Conservation (phyloP, 2,888 invertebrate species). For the Helleia helle region DNA sequence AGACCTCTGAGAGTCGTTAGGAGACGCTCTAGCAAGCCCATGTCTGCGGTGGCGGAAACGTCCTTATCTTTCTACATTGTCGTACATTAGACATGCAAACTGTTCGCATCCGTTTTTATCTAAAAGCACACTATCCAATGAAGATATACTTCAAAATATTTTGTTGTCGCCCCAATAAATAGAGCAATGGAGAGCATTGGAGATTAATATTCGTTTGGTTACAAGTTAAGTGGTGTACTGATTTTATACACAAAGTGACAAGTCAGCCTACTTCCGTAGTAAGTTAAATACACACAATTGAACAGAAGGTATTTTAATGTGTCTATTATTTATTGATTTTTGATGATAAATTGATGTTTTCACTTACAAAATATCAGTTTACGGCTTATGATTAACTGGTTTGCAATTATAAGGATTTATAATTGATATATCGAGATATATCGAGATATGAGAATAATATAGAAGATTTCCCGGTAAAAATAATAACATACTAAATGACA, state of each 20-base stretch:
- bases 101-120: neutral
- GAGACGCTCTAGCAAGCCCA: conserved; percentile 10
- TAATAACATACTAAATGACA: no score
- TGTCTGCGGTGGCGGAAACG: conserved; percentile 12
- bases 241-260: neutral
- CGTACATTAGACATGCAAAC: conserved; percentile 14
- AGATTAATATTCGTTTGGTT: no score
- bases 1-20: neutral
- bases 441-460: no score
- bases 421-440: no score
- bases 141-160: neutral
- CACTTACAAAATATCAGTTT: no score
- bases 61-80: conserved; percentile 16
- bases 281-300: neutral
- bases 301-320: no score
- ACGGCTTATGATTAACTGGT: no score
- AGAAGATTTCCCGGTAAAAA: no score
- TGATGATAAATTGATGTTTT: no score
- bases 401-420: no score
- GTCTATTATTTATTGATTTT: no score
- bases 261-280: neutral
- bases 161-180: neutral
- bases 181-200: neutral
- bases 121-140: neutral
- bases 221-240: neutral